Percentiles rank a stretch among this genome's conserved stretches.
phyloP scores from a whole-genome alignment of 2,797 vertebrate genomes.

The Fistularia tabacaria region DNA sequence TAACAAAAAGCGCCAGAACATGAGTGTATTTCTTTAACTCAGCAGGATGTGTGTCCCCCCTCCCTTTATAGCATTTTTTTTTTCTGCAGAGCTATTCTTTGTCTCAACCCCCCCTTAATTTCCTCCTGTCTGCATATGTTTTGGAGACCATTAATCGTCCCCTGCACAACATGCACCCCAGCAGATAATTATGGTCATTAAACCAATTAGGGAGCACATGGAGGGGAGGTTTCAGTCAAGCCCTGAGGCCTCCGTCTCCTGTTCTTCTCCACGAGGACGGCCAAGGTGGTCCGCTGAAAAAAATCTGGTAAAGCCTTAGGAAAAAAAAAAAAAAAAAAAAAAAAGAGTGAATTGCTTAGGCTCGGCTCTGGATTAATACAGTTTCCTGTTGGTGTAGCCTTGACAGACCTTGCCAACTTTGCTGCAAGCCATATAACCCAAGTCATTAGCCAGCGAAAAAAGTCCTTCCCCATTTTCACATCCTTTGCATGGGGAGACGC shows the following conservation, averaged over 20 bases:
- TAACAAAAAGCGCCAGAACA: conserved; percentile 15
- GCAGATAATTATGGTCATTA: conserved; percentile 83
- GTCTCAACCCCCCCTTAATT: conserved; percentile 46
- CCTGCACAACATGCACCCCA: conserved; percentile 75
- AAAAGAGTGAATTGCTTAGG: conserved; percentile 67
- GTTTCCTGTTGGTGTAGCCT: conserved; percentile 75
- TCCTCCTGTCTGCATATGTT: conserved; percentile 77
- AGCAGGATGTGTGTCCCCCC: conserved; percentile 51
- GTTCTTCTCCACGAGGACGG: conserved; percentile 60
- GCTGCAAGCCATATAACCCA: conserved; percentile 54
- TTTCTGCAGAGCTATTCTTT: conserved; percentile 49
- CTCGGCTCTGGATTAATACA: conserved; percentile 70
- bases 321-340: conserved; percentile 49
- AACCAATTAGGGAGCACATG: conserved; percentile 80
- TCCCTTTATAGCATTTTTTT: conserved; percentile 44
- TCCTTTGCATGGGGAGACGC: conserved; percentile 25
- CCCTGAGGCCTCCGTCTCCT: conserved; percentile 67
- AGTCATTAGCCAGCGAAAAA: conserved; percentile 45
- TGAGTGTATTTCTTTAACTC: conserved; percentile 35
- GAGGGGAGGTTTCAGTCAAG: conserved; percentile 67
- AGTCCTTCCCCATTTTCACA: conserved; percentile 34
- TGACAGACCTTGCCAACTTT: conserved; percentile 60
- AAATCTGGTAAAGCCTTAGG: conserved; percentile 61
- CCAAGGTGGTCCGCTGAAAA: conserved; percentile 67
- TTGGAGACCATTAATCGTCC: conserved; percentile 78